Evolutionary conservation across 2,888 invertebrate species (phyloP).

Genomic region (Agrenia bidenticulata): DNA sequence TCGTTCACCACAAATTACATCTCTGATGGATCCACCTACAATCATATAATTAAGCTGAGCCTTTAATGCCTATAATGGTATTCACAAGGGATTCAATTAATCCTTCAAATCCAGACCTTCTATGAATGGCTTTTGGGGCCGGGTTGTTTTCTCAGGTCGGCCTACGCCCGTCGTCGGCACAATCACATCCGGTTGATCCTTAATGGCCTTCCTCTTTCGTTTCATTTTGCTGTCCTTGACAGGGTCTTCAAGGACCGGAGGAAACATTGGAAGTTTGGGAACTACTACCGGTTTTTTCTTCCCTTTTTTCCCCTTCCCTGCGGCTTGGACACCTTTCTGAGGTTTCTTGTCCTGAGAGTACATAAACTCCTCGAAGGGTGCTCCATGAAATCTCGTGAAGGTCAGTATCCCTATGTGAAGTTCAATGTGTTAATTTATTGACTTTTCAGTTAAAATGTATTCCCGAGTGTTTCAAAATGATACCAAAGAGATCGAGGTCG

Average conservation of each 20-base stretch:
- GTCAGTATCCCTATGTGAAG: conserved; percentile 41
- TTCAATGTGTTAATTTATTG: too few relatives aligned
- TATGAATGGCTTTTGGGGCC: conserved; percentile 28
- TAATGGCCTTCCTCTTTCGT: conserved; percentile 8
- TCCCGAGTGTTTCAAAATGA: too few relatives aligned
- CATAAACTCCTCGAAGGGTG: conserved; percentile 48
- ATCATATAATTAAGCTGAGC: neutral
- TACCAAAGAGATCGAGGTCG: conserved; percentile 48
- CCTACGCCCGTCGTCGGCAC: conserved; percentile 32
- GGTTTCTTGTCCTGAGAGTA: conserved; percentile 41
- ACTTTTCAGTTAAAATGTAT: neutral
- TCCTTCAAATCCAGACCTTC: too few relatives aligned
- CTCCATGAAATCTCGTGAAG: conserved; percentile 48
- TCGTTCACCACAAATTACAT: conserved; percentile 47
- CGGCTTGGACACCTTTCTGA: conserved; percentile 16
- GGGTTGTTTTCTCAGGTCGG: conserved; percentile 36
- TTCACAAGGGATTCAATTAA: too few relatives aligned
- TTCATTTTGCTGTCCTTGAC: conserved; percentile 24
- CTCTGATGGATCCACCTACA: conserved; percentile 44
- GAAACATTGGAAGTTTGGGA: conserved; percentile 45
- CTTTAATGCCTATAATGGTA: too few relatives aligned
- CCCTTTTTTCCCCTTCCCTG: conserved; percentile 30
- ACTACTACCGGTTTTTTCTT: conserved; percentile 39
- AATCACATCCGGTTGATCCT: conserved; percentile 30
- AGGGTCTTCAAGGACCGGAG: conserved; percentile 37